A percentile compares a stretch with the other conserved stretches of the same genome.
These are phyloP conservation scores for Pammene aurita DNA, from an alignment of 2,888 invertebrate species.

Conservation along the genomic window DNA sequence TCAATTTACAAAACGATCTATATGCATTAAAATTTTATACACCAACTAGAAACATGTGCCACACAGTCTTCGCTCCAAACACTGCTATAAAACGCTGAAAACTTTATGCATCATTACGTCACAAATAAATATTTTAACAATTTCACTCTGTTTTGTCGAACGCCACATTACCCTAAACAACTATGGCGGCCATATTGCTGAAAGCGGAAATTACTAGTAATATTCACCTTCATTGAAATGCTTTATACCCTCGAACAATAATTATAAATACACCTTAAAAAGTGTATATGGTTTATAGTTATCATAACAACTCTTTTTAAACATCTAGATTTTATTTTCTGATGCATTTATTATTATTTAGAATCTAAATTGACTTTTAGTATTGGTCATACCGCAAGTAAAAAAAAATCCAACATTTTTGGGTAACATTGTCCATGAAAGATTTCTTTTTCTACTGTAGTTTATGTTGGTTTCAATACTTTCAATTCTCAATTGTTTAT, in stretches of 20 bases:
- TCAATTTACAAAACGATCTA: slow-evolving; percentile 77
- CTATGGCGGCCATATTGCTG: slow-evolving; percentile 82
- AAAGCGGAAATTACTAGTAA: slow-evolving; percentile 70
- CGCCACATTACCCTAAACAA: slow-evolving; percentile 84
- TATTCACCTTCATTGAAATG: slow-evolving; percentile 50
- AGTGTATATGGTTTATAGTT: slow-evolving; percentile 28
- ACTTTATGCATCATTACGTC: slow-evolving; percentile 79
- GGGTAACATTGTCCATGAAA: slow-evolving; percentile 41
- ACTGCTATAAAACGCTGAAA: slow-evolving; percentile 80
- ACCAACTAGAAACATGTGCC: slow-evolving; percentile 70
- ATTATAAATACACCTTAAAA: slow-evolving; percentile 12
- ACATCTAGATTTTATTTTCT: slow-evolving; percentile 31
- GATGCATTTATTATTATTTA: slow-evolving; percentile 31
- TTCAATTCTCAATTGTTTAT: too few species aligned
- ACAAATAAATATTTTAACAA: slow-evolving; percentile 77
- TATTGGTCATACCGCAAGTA: slow-evolving; percentile 33
- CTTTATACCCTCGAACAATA: slow-evolving; percentile 21
- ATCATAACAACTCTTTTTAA: slow-evolving; percentile 22
- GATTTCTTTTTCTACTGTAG: background rate
- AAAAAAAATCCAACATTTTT: slow-evolving; percentile 21
- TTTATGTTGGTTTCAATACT: background rate
- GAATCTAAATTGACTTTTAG: slow-evolving; percentile 38
- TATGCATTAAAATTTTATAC: slow-evolving; percentile 74
- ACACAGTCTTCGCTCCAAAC: slow-evolving; percentile 73
- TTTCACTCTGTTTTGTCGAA: slow-evolving; percentile 81